These are phyloP conservation scores for Actenoides hombroni DNA, from an alignment of 2,113 vertebrate genomes.

Conservation along the genomic window DNA sequence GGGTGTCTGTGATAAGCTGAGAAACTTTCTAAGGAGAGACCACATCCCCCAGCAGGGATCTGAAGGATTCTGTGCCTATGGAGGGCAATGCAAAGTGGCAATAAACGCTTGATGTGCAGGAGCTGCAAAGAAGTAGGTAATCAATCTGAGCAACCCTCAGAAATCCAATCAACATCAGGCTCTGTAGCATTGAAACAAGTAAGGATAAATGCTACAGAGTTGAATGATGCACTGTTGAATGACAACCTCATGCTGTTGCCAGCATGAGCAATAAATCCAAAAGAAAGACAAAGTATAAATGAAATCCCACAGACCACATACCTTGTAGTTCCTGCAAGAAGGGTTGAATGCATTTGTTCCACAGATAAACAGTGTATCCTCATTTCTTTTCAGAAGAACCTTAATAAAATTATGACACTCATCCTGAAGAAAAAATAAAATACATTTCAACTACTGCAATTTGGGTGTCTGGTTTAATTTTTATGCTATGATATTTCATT, in stretches of 20 bases:
- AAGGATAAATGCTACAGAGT: not conserved
- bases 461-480: not conserved
- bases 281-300: not conserved
- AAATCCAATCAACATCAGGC: not conserved
- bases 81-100: slow-evolving; percentile 17
- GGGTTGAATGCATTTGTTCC: slow-evolving; percentile 99
- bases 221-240: not conserved
- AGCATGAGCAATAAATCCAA: not conserved
- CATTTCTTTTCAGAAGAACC: slow-evolving; percentile 93
- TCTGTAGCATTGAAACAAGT: not conserved
- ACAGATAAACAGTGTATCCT: slow-evolving; percentile 94
- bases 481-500: not conserved
- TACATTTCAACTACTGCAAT: not conserved
- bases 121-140: not conserved
- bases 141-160: not conserved
- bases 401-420: slow-evolving; percentile 99
- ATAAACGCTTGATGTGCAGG: not conserved
- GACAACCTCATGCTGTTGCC: not conserved
- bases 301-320: slow-evolving; percentile 58
- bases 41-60: not conserved
- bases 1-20: not conserved
- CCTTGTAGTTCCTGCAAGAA: slow-evolving; percentile 94
- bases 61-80: not conserved
- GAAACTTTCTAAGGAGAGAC: not conserved
- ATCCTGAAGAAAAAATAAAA: slow-evolving; percentile 80